Conservation (phyloP, 2,888 invertebrate genomes). For the Morpho helenor region DNA sequence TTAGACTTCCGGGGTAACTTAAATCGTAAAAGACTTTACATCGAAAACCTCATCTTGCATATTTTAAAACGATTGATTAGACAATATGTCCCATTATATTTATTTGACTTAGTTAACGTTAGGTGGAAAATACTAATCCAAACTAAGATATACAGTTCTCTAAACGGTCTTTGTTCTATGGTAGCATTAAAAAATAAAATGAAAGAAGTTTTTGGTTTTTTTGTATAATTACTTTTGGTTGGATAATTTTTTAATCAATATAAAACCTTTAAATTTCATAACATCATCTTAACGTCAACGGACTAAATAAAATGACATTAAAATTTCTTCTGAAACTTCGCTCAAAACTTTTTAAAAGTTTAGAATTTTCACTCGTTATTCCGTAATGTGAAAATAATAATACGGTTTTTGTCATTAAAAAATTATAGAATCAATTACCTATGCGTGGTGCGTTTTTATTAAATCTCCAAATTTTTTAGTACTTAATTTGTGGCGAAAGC, state of each 20-base stretch:
- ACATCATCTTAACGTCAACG: neutral
- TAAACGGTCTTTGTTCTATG: constrained; percentile 41
- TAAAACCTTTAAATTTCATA: constrained; percentile 6
- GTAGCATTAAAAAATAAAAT: neutral
- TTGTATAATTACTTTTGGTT: neutral
- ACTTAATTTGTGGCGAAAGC: constrained; percentile 4
- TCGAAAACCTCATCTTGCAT: too few species aligned
- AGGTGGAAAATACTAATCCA: too few species aligned
- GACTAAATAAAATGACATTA: constrained; percentile 1
- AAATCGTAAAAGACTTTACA: too few species aligned
- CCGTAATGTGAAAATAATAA: neutral
- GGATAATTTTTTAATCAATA: constrained; percentile 1
- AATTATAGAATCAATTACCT: neutral
- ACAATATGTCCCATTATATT: too few species aligned
- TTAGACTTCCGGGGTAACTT: constrained; percentile 44
- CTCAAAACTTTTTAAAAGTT: constrained; percentile 26
- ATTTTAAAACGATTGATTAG: too few species aligned
- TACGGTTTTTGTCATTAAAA: neutral
- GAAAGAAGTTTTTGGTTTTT: neutral
- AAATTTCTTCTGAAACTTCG: constrained; percentile 8
- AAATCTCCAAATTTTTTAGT: neutral
- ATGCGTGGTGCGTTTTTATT: constrained; percentile 26
- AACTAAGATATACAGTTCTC: too few species aligned
- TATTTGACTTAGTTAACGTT: too few species aligned
- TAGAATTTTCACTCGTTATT: constrained; percentile 3